Conservation (phyloP, 2,888 invertebrate species). For the Dromius quadrimaculatus region DNA sequence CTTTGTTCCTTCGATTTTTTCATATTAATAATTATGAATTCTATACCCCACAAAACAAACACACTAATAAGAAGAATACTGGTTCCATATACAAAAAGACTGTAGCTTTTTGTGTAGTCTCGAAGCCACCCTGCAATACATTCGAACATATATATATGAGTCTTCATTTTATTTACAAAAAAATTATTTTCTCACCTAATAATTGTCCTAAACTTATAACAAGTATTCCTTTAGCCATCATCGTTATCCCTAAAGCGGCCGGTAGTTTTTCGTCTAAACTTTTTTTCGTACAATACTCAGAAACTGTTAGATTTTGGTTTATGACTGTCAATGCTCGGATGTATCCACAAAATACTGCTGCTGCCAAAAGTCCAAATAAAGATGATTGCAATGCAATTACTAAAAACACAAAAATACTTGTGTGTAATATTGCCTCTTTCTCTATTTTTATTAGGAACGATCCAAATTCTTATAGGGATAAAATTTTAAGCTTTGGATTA, state of each 20-base stretch:
- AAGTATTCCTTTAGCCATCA: slow-evolving; percentile 78
- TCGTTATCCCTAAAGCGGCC: slow-evolving; percentile 78
- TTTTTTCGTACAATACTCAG: slow-evolving; percentile 72
- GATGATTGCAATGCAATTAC: slow-evolving; percentile 74
- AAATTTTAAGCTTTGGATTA: too few species aligned
- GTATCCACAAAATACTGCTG: slow-evolving; percentile 76
- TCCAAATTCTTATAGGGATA: too few species aligned
- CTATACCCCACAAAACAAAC: slow-evolving; percentile 72
- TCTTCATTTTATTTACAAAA: slow-evolving; percentile 25
- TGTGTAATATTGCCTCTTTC: not conserved
- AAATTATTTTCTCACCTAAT: slow-evolving; percentile 63
- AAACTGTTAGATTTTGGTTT: slow-evolving; percentile 77
- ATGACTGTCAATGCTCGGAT: slow-evolving; percentile 81
- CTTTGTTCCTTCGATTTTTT: not conserved
- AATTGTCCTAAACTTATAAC: slow-evolving; percentile 76
- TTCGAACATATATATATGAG: slow-evolving; percentile 10
- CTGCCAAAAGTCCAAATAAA: slow-evolving; percentile 68
- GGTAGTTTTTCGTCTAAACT: slow-evolving; percentile 67
- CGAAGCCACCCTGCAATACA: slow-evolving; percentile 73
- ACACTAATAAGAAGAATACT: slow-evolving; percentile 70
- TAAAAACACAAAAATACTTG: slow-evolving; percentile 61
- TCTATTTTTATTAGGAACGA: too few species aligned
- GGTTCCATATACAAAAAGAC: slow-evolving; percentile 74
- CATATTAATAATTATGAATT: slow-evolving; percentile 65
- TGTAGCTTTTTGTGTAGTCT: slow-evolving; percentile 75